Percentiles rank a stretch among this genome's conserved stretches.
Conservation (phyloP, 2,888 invertebrate species). For the Archaeoteleia sp. region DNA sequence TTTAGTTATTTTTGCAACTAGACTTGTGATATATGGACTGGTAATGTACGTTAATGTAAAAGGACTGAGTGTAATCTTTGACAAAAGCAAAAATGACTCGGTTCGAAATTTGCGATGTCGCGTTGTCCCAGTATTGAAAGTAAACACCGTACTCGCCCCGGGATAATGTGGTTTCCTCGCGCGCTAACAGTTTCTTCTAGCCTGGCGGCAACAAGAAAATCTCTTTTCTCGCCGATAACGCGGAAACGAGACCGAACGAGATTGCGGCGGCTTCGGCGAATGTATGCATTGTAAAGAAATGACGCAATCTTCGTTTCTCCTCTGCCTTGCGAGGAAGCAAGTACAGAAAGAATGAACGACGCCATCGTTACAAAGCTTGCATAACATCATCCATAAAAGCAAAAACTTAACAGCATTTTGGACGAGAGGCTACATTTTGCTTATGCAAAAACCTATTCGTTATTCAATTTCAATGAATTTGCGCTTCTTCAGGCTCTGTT, state of each 20-base stretch:
- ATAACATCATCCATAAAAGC: constrained; percentile 18
- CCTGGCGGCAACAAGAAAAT: constrained; percentile 57
- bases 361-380: constrained; percentile 24
- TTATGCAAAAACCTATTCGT: constrained; percentile 18
- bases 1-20: too few species aligned
- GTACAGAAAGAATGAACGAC: constrained; percentile 9
- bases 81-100: constrained; percentile 15
- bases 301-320: constrained; percentile 57
- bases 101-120: constrained; percentile 53
- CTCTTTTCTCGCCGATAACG: constrained; percentile 61
- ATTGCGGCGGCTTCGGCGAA: constrained; percentile 59
- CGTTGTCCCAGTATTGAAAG: constrained; percentile 29
- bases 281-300: constrained; percentile 62
- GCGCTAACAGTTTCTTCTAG: constrained; percentile 44
- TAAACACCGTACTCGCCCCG: constrained; percentile 39
- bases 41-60: constrained; percentile 12
- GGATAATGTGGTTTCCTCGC: constrained; percentile 54
- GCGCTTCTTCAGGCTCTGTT: not conserved
- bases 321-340: not conserved
- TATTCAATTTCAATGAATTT: constrained; percentile 28
- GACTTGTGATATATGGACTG: too few species aligned
- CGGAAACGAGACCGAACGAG: constrained; percentile 59
- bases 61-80: constrained; percentile 11
- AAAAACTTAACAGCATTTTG: constrained; percentile 3
- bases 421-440: not conserved